These are phyloP conservation scores for Heliconius ismenius DNA, from an alignment of 2,888 invertebrate genomes.

Conservation along the genomic window DNA sequence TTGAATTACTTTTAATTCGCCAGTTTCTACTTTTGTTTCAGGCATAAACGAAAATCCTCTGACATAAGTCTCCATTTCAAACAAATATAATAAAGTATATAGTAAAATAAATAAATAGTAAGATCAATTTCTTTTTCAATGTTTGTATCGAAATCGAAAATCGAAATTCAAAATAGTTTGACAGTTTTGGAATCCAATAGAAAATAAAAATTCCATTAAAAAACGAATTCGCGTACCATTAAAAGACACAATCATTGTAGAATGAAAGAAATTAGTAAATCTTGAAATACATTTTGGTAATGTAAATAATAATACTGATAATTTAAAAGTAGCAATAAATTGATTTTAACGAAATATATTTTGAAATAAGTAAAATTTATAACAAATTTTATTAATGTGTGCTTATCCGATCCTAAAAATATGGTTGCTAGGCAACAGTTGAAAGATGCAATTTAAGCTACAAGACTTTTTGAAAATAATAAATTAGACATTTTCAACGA, in stretches of 20 bases:
- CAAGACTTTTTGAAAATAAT: neutral
- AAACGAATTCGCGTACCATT: conserved; percentile 7
- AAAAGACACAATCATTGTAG: neutral
- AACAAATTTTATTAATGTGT: neutral
- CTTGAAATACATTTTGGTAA: neutral
- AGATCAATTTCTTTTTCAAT: conserved; percentile 14
- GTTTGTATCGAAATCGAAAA: conserved; percentile 27
- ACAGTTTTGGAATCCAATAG: neutral
- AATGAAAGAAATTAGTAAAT: neutral
- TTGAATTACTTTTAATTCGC: conserved; percentile 58
- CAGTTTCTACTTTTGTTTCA: conserved; percentile 53
- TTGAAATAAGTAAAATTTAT: neutral
- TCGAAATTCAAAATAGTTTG: conserved; percentile 34
- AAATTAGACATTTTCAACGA: neutral
- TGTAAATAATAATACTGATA: neutral
- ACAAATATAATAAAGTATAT: neutral
- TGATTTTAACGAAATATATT: neutral
- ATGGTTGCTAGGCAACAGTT: conserved; percentile 31
- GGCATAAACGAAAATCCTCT: conserved; percentile 72
- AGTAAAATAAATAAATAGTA: conserved; percentile 2
- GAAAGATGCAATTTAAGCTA: neutral
- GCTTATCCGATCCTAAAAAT: conserved; percentile 14
- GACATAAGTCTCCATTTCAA: conserved; percentile 58
- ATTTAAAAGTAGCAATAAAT: neutral
- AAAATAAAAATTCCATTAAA: neutral